These are phyloP conservation scores for Muschampia plurimacula DNA, from an alignment of 2,888 invertebrate species.

Conservation along the genomic window DNA sequence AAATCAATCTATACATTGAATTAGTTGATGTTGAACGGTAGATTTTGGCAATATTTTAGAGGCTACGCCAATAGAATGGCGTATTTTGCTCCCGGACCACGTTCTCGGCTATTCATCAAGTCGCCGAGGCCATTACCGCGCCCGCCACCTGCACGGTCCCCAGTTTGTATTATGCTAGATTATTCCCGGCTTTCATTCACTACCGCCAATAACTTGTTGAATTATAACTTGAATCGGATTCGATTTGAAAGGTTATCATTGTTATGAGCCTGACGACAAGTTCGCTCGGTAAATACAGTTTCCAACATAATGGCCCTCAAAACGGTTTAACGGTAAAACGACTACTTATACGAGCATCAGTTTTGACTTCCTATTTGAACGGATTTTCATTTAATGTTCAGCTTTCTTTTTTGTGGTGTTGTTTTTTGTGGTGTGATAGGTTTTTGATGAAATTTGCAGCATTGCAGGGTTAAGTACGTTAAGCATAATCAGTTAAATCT, in stretches of 20 bases:
- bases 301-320: conserved; percentile 34
- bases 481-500: neutral
- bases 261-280: conserved; percentile 35
- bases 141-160: conserved; percentile 77
- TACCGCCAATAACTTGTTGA: conserved; percentile 67
- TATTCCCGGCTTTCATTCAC: conserved; percentile 70
- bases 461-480: neutral
- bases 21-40: conserved; percentile 78
- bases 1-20: conserved; percentile 82
- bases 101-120: conserved; percentile 80
- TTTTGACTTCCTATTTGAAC: conserved; percentile 23
- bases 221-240: conserved; percentile 50
- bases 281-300: conserved; percentile 39
- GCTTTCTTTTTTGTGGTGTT: neutral
- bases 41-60: conserved; percentile 79
- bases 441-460: neutral
- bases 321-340: conserved; percentile 31
- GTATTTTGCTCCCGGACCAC: conserved; percentile 76
- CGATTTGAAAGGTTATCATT: conserved; percentile 46
- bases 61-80: conserved; percentile 71
- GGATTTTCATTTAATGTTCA: conserved; percentile 22
- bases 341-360: conserved; percentile 32
- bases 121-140: conserved; percentile 73
- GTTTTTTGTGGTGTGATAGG: neutral
- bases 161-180: conserved; percentile 74